phyloP scores from a whole-genome alignment of 2,113 vertebrate species.

The Colossoma macropomum region DNA sequence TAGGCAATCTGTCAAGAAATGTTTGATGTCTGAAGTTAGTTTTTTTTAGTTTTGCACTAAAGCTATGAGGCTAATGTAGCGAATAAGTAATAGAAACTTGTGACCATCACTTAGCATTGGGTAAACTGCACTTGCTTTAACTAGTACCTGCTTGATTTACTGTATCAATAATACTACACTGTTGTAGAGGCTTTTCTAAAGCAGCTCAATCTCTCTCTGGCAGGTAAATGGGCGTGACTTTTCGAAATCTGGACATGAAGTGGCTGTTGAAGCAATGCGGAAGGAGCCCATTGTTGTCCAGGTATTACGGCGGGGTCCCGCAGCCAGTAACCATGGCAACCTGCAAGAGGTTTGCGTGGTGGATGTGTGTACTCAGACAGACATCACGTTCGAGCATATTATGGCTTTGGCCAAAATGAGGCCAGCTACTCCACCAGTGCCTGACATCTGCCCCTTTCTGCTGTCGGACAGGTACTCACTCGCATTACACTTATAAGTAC shows the following conservation, averaged over 20 bases:
- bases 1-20: too few relatives aligned
- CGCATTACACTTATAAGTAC: not conserved
- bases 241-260: constrained; percentile 88
- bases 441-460: constrained; percentile 93
- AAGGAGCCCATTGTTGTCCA: constrained; percentile 95
- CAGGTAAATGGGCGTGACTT: constrained; percentile 95
- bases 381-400: constrained; percentile 96
- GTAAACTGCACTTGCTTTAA: too few relatives aligned
- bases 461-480: constrained; percentile 90
- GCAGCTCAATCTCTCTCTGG: not conserved
- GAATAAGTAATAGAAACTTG: too few relatives aligned
- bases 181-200: not conserved
- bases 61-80: too few relatives aligned
- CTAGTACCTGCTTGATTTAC: too few relatives aligned
- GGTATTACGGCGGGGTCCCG: constrained; percentile 83
- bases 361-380: constrained; percentile 92
- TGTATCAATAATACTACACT: too few relatives aligned
- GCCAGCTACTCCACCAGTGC: constrained; percentile 89
- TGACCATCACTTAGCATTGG: too few relatives aligned
- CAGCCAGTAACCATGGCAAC: constrained; percentile 63
- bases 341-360: constrained; percentile 79
- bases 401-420: constrained; percentile 92
- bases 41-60: too few relatives aligned
- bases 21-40: too few relatives aligned
- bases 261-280: constrained; percentile 88